A percentile compares a stretch with the other conserved stretches of the same genome.
Evolutionary conservation across 2,797 vertebrate species (phyloP).

Genomic region (Caiman crocodilus): DNA sequence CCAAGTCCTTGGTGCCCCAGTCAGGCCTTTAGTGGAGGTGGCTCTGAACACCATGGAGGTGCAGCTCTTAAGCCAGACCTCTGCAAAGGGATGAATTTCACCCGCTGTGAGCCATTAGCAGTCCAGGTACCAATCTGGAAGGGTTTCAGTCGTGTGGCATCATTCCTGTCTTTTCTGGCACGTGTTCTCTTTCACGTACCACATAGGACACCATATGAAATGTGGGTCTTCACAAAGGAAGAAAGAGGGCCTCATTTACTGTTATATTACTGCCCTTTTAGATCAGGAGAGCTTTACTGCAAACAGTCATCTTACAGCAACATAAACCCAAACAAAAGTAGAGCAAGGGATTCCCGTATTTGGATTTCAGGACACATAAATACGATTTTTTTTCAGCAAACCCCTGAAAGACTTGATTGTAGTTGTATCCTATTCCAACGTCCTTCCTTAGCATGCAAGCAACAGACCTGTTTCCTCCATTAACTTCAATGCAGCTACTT

Average conservation of each 20-base stretch:
- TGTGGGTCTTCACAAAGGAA: not conserved
- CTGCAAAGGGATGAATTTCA: not conserved
- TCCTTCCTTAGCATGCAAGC: not conserved
- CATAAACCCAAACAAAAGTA: not conserved
- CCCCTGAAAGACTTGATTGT: not conserved
- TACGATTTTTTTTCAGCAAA: not conserved
- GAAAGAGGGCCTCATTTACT: not conserved
- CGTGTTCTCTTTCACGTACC: not conserved
- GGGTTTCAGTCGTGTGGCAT: not conserved
- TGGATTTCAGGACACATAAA: too few species aligned
- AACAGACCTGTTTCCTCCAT: not conserved
- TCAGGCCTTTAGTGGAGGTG: not conserved
- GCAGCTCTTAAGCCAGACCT: not conserved
- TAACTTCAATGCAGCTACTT: not conserved
- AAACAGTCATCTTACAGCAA: not conserved
- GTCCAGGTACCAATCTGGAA: not conserved
- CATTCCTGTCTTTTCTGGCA: not conserved
- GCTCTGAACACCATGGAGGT: not conserved
- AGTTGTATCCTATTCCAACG: not conserved
- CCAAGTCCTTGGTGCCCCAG: fast-evolving
- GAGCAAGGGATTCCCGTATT: too few species aligned
- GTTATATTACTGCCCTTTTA: fast-evolving
- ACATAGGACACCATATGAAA: not conserved
- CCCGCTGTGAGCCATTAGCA: fast-evolving
- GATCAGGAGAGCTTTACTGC: not conserved